Conservation (phyloP, 2,888 invertebrate species). For the Yponomeuta evonymella region DNA sequence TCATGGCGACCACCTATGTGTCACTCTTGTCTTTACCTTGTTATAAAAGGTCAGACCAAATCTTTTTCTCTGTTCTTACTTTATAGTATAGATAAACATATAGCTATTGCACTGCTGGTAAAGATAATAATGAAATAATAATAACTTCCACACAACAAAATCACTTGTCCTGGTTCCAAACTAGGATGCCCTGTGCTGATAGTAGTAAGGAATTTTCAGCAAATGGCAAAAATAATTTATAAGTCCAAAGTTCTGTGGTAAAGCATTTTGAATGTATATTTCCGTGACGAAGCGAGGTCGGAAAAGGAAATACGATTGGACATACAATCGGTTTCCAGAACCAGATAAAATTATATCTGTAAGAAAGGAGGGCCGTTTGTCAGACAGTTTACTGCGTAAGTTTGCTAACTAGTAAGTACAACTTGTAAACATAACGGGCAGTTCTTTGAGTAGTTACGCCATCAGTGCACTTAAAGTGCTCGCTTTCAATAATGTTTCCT, state of each 20-base stretch:
- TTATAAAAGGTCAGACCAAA: conserved; percentile 7
- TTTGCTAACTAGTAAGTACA: neutral
- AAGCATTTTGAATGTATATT: neutral
- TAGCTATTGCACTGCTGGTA: too few relatives aligned
- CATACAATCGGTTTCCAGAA: conserved; percentile 5
- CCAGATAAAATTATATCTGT: neutral
- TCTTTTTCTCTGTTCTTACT: neutral
- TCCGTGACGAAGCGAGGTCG: neutral
- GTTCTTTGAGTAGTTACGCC: neutral
- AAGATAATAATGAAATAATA: too few relatives aligned
- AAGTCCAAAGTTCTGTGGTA: too few relatives aligned
- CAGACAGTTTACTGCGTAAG: conserved; percentile 5
- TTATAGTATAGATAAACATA: too few relatives aligned
- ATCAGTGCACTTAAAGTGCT: neutral
- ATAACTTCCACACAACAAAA: too few relatives aligned
- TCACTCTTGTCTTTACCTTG: neutral
- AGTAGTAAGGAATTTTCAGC: too few relatives aligned
- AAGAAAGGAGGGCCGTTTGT: conserved; percentile 4
- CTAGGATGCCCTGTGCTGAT: too few relatives aligned
- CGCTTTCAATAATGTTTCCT: neutral
- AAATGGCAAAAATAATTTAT: too few relatives aligned
- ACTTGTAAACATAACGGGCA: neutral
- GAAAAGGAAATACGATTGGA: conserved; percentile 1
- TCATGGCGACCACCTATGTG: conserved; percentile 41
- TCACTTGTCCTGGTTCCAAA: too few relatives aligned